A percentile compares a stretch with the other conserved stretches of the same genome.
Evolutionary conservation across 2,113 vertebrate species (phyloP).

Genomic region (Gasterosteus aculeatus): DNA sequence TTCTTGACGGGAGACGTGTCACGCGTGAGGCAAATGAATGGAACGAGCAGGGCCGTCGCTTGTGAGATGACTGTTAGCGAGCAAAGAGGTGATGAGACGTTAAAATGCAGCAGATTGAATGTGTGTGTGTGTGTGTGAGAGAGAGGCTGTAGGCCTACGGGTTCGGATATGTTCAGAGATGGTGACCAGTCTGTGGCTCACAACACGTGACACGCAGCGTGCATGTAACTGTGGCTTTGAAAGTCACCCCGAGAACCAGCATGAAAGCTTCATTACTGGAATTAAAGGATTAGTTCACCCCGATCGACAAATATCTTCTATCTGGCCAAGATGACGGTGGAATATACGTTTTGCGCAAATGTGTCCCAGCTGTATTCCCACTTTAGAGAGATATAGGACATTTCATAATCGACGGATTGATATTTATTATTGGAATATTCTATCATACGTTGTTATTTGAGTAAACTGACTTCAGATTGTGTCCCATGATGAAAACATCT

Average conservation of each 20-base stretch:
- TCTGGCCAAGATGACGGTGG: not conserved
- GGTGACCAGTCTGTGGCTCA: not conserved
- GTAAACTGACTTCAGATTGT: conserved; percentile 7
- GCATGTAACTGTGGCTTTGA: not conserved
- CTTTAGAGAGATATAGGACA: not conserved
- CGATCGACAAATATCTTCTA: not conserved
- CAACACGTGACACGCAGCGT: conserved; percentile 2
- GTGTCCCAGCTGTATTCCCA: too few relatives aligned
- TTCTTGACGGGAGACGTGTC: conserved; percentile 46
- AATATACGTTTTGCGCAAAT: not conserved
- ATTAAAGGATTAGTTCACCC: not conserved
- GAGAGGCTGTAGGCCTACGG: not conserved
- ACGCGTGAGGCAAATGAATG: conserved; percentile 17
- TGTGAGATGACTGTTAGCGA: conserved; percentile 35
- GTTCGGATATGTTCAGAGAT: conserved; percentile 3
- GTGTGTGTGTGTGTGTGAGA: conserved; percentile 8
- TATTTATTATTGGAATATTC: not conserved
- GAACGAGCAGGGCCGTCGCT: conserved; percentile 27
- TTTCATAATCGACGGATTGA: not conserved
- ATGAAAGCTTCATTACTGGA: not conserved
- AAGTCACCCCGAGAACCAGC: not conserved
- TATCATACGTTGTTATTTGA: not conserved
- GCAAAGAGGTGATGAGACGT: conserved; percentile 35
- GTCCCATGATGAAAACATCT: not conserved
- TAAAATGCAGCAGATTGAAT: conserved; percentile 11